phyloP scores from a whole-genome alignment of 2,797 vertebrate genomes.

The Melopsittacus undulatus region DNA sequence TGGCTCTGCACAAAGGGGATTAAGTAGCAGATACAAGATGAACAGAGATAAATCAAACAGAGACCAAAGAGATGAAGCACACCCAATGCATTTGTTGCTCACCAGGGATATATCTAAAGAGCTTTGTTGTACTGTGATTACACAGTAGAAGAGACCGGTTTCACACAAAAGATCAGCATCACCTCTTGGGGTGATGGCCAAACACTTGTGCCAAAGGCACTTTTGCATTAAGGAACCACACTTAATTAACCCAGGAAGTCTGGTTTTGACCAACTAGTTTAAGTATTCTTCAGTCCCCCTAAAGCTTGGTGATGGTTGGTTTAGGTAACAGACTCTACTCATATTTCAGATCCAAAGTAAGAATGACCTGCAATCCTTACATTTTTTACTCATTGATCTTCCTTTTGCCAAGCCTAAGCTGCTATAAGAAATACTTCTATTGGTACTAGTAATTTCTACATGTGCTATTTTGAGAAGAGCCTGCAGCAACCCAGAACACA shows the following conservation, averaged over 20 bases:
- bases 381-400: neutral
- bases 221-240: neutral
- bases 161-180: neutral
- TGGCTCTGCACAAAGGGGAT: neutral
- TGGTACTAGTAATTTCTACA: neutral
- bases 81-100: neutral
- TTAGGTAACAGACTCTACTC: neutral
- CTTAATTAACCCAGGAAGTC: neutral
- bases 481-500: neutral
- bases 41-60: neutral
- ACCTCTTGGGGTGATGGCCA: neutral
- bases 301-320: neutral
- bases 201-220: neutral
- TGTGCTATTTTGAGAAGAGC: neutral
- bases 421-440: neutral
- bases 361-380: neutral
- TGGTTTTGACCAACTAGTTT: neutral
- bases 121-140: neutral
- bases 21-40: neutral
- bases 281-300: neutral
- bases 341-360: neutral
- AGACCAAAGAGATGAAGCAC: neutral
- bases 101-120: neutral
- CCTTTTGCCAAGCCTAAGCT: neutral
- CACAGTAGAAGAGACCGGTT: neutral